phyloP scores from a whole-genome alignment of 2,113 vertebrate genomes.

The Chelonoidis abingdonii region DNA sequence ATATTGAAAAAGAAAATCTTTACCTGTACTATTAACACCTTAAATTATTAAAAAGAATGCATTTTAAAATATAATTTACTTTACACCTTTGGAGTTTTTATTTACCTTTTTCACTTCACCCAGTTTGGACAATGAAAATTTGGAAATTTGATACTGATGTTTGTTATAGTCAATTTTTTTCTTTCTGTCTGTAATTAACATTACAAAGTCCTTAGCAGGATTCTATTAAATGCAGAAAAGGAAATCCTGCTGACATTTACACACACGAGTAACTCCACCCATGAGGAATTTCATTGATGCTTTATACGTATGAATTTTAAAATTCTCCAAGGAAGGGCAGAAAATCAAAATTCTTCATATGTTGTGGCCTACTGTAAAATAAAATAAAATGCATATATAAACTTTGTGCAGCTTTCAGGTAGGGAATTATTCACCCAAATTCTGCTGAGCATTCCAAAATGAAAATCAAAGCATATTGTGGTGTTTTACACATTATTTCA shows the following conservation, averaged over 20 bases:
- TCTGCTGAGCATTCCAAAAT: constrained; percentile 37
- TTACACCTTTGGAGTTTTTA: background rate
- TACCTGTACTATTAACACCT: background rate
- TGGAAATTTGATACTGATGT: background rate
- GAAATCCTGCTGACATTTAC: background rate
- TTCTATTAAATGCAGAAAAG: constrained; percentile 8
- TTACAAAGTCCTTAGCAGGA: background rate
- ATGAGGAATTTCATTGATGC: background rate
- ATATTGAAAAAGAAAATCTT: background rate
- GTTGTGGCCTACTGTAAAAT: background rate
- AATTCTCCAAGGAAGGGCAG: background rate
- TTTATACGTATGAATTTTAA: background rate
- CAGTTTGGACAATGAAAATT: background rate
- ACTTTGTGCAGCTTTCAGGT: constrained; percentile 24
- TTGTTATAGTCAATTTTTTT: background rate
- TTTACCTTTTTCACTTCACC: constrained; percentile 31
- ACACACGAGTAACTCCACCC: background rate
- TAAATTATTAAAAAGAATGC: background rate
- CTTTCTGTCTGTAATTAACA: background rate
- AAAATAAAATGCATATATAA: background rate
- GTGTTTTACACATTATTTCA: constrained; percentile 45
- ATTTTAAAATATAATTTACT: background rate
- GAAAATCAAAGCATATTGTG: constrained; percentile 28
- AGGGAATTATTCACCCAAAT: constrained; percentile 44
- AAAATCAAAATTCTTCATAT: background rate